phyloP scores from a whole-genome alignment of 2,797 vertebrate species.

The Botia kubotai region DNA sequence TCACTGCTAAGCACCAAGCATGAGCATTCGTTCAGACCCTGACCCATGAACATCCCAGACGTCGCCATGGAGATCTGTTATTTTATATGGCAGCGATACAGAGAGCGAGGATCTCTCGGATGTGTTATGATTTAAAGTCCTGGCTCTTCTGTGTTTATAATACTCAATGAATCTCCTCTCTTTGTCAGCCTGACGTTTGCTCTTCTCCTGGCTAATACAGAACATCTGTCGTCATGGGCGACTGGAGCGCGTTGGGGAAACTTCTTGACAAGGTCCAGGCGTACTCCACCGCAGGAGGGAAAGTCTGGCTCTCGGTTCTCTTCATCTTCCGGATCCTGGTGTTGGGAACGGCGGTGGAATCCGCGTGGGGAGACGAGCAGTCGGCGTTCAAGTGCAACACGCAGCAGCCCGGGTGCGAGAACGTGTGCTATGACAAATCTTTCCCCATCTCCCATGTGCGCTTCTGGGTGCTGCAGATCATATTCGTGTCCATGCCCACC shows the following conservation, averaged over 20 bases:
- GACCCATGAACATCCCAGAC: slow-evolving; percentile 31
- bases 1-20: background rate
- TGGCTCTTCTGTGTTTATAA: slow-evolving; percentile 33
- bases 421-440: slow-evolving; percentile 88
- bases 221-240: slow-evolving; percentile 80
- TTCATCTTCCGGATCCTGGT: slow-evolving; percentile 89
- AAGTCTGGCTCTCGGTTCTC: slow-evolving; percentile 88
- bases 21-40: background rate
- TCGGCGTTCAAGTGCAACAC: slow-evolving; percentile 89
- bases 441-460: slow-evolving; percentile 90
- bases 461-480: slow-evolving; percentile 91
- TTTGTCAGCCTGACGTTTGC: slow-evolving; percentile 31
- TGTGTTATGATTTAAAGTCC: slow-evolving; percentile 18
- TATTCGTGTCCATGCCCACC: slow-evolving; percentile 88
- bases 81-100: slow-evolving; percentile 21
- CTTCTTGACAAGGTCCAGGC: slow-evolving; percentile 90
- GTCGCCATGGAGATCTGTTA: slow-evolving; percentile 8
- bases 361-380: slow-evolving; percentile 90
- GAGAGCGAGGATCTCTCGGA: background rate
- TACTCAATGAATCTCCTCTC: slow-evolving; percentile 34
- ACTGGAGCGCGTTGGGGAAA: slow-evolving; percentile 89
- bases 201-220: slow-evolving; percentile 21
- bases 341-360: slow-evolving; percentile 86
- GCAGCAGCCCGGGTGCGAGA: slow-evolving; percentile 86
- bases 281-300: slow-evolving; percentile 88